Evolutionary conservation across 1,140 invertebrate genomes (phyloP).

Genomic region (Habropoda laboriosa): DNA sequence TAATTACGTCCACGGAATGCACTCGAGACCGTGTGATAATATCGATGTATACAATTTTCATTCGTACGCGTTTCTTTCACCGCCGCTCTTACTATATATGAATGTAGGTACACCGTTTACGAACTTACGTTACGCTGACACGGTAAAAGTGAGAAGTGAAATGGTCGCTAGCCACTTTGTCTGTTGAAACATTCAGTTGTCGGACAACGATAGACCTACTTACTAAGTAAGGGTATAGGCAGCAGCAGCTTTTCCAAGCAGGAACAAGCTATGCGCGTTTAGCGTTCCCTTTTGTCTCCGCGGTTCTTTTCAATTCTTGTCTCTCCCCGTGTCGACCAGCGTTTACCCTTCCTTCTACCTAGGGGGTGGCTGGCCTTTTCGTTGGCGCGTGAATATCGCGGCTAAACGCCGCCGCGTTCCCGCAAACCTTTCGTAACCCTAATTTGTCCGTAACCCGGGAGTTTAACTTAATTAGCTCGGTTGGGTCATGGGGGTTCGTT

Average conservation of each 20-base stretch:
- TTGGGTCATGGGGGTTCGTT: conserved; percentile 3
- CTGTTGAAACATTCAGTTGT: too few species aligned
- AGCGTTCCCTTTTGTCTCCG: conserved; percentile 6
- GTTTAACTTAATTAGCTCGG: conserved; percentile 54
- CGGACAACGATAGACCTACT: too few species aligned
- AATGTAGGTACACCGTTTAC: too few species aligned
- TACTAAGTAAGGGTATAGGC: too few species aligned
- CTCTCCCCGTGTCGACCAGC: neutral
- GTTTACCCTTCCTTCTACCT: neutral
- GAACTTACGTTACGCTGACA: too few species aligned
- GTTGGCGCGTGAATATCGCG: conserved; percentile 25
- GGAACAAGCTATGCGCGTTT: neutral
- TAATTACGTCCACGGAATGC: conserved; percentile 41
- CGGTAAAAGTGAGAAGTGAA: too few species aligned
- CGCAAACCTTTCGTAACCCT: conserved; percentile 42
- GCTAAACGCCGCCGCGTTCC: conserved; percentile 2
- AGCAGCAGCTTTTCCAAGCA: too few species aligned
- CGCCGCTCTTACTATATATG: too few species aligned
- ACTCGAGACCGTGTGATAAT: too few species aligned
- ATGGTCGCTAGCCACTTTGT: too few species aligned
- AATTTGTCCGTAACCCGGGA: conserved; percentile 35
- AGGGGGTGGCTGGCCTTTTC: conserved; percentile 29
- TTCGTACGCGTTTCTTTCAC: too few species aligned
- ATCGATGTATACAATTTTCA: too few species aligned
- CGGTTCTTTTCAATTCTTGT: conserved; percentile 40